Evolutionary conservation across 2,797 vertebrate genomes (phyloP), one percentile per base, ranked within the genome.

Genomic region (Neosalanx taihuensis): DNA sequence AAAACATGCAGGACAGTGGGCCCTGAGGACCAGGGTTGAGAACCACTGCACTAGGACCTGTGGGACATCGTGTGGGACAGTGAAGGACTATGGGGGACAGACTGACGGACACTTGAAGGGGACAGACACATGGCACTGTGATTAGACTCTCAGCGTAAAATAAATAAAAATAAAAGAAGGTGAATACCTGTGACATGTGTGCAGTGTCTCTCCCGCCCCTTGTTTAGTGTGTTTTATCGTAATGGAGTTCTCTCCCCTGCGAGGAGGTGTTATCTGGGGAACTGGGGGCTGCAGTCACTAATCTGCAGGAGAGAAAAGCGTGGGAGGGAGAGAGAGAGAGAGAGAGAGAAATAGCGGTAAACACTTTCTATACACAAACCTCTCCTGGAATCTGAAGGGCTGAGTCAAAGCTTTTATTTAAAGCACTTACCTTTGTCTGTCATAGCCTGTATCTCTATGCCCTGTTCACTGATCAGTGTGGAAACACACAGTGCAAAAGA

Each of bases 151-250:
- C 66, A 67, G 18, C 29, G 26, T 20, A 23, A 23, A 29, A 10
- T 12, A 5, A 10, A 10, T 10, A 41, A 41, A 41, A 41, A 41
- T 10, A 7, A 9, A 46, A 35, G 33, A 6, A 6, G 33, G 33
- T 35, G 12, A 79, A 78, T 89, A 92, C 91, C 96, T 97, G 94
- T 95, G 94, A 94, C 94, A 97, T 95, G 95, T 95, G 92, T 95
- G 93, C 92, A 91, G 93, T 71, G 88, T 89, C 82, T 93, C 91
- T 89, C 92, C 18, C 81, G 93, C 91, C 89, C 92, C 87, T 76
- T 93, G 89, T 69, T 93, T 56, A 56, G 89, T 89, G 90, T 91
- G 85, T 89, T 91, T 92, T 93, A 87, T 92, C 86, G 84, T 92
- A 88, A 80, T 92, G 87, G 86, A 29, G 90, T 91, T 89, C 93